Evolutionary conservation across 2,888 invertebrate genomes (phyloP), one percentile per base, ranked within the genome.

Genomic region (Zaprionus bogoriensis): DNA sequence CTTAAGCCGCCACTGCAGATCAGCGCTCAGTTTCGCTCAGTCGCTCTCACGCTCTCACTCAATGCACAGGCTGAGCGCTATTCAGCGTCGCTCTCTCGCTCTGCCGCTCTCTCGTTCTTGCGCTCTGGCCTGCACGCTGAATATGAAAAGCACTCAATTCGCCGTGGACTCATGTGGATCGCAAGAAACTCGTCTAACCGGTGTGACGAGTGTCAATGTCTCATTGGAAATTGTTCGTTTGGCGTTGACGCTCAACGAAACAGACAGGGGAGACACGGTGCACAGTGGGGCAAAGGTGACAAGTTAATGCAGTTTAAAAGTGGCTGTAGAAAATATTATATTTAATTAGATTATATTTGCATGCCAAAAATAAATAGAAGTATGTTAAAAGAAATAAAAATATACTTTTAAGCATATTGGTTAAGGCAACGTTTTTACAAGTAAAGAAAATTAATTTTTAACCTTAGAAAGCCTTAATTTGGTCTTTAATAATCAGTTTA

Each of bases 201-300:
- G 88, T 88, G 61, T 77, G 83, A 87, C 89, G 77, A 83, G 89
- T 88, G 88, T 88, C 87, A 86, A 87, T 88, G 86, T 71, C 87
- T 89, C 84, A 77, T 82, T 88, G 74, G 67, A 76, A 71, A 75
- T 77, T 77, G 76, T 76, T 74, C 63, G 75, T 46, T 74, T 70
- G 69, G 66, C 76, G 77, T 75, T 74, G 81, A 81, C 74, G 77
- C 84, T 84, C 78, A 87, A 75, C 79, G 62, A 74, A 79, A 73
- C 75, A 66, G 81, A 81, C 81, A 72, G 54, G 74, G 68, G 65
- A 66, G 72, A 70, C 57, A 54, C 50, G 20, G 22, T 42, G 69
- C 72, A 81, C 81, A 81, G 84, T 80, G 86, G 58, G 46, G 4
- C 50, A 12, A 41, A 19, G 4, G n/a, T n/a, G n/a, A n/a, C 30